Evolutionary conservation across 2,888 invertebrate genomes (phyloP).

Genomic region (Troglohyphantes excavatus): DNA sequence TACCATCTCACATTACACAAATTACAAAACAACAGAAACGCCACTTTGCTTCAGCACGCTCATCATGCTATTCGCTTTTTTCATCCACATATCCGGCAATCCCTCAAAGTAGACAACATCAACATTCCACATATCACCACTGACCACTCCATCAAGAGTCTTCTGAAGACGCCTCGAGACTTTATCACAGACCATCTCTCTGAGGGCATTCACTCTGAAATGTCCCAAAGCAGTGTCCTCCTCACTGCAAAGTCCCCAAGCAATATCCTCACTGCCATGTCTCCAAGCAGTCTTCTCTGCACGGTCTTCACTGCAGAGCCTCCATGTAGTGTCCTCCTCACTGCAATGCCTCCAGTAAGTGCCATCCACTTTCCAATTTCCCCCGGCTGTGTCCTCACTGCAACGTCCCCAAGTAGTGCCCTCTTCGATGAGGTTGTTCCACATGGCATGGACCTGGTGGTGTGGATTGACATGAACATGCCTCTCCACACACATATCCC

Average conservation of each 20-base stretch:
- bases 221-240: not conserved
- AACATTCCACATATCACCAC: slow-evolving; percentile 70
- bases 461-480: slow-evolving; percentile 66
- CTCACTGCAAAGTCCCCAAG: too few relatives aligned
- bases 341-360: too few relatives aligned
- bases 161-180: slow-evolving; percentile 72
- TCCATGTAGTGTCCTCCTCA: too few relatives aligned
- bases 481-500: slow-evolving; percentile 54
- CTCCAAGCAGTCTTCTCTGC: too few relatives aligned
- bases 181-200: slow-evolving; percentile 74
- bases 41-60: slow-evolving; percentile 19
- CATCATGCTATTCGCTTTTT: slow-evolving; percentile 29
- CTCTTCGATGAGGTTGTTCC: slow-evolving; percentile 20
- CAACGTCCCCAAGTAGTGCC: not conserved
- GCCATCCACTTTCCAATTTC: too few relatives aligned
- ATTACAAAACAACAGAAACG: not conserved
- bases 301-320: too few relatives aligned
- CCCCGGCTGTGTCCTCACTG: not conserved
- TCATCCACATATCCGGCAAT: slow-evolving; percentile 52
- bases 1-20: too few relatives aligned
- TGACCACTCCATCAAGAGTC: slow-evolving; percentile 14
- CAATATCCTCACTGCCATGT: too few relatives aligned
- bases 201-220: slow-evolving; percentile 6
- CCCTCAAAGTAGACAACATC: slow-evolving; percentile 47
- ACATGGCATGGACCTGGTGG: slow-evolving; percentile 61